These are phyloP conservation scores for Phalloptychus januarius DNA, from an alignment of 2,797 vertebrate genomes.

Conservation along the genomic window DNA sequence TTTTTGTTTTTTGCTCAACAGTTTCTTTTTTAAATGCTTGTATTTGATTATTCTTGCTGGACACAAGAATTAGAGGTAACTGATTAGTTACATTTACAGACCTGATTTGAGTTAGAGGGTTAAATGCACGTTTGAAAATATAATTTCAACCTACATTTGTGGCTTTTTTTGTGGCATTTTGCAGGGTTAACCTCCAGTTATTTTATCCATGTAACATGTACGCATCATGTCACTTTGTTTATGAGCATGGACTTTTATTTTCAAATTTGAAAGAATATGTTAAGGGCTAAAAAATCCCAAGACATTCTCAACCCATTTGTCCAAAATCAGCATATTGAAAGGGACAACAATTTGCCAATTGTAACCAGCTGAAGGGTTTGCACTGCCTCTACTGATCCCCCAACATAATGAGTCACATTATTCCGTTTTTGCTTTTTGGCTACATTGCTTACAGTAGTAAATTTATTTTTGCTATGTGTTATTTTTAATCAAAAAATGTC, in stretches of 20 bases:
- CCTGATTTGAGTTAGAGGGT: background rate
- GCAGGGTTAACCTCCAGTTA: background rate
- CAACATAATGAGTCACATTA: background rate
- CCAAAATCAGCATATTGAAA: background rate
- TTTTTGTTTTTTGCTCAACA: background rate
- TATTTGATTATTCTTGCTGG: background rate
- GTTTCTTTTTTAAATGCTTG: background rate
- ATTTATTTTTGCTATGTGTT: background rate
- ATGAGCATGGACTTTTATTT: background rate
- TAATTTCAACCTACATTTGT: background rate
- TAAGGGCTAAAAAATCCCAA: too few relatives aligned
- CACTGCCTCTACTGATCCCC: background rate
- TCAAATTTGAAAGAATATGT: background rate
- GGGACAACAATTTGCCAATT: background rate
- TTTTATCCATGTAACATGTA: background rate
- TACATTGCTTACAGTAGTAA: background rate
- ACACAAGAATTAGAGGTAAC: background rate
- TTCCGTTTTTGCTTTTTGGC: background rate
- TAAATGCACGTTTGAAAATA: background rate
- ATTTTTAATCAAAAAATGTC: background rate
- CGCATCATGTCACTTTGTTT: background rate
- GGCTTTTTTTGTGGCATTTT: background rate
- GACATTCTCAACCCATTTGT: too few relatives aligned
- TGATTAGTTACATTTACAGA: background rate
- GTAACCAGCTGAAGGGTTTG: background rate